These are phyloP conservation scores for Platycnemis pennipes DNA, from an alignment of 2,888 invertebrate species.

Conservation along the genomic window DNA sequence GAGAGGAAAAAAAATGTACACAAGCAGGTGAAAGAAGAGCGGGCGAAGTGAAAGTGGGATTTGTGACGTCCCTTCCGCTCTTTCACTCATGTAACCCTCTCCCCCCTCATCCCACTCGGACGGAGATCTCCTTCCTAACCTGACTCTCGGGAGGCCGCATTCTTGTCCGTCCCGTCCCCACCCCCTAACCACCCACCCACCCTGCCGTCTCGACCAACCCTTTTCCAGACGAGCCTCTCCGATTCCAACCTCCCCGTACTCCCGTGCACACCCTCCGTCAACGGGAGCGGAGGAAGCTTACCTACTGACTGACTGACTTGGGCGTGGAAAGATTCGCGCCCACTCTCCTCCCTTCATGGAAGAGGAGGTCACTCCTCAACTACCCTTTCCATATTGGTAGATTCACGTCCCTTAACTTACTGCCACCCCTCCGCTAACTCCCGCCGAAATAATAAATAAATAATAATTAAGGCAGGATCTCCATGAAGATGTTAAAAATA, in stretches of 20 bases:
- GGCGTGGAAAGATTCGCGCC: too few relatives aligned
- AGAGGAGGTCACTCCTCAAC: too few relatives aligned
- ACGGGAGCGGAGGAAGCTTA: too few relatives aligned
- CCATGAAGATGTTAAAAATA: too few relatives aligned
- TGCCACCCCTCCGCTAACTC: not conserved
- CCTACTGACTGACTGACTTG: too few relatives aligned
- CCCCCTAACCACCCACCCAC: not conserved
- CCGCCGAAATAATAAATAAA: too few relatives aligned
- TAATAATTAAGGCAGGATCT: too few relatives aligned
- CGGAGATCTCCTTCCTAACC: not conserved
- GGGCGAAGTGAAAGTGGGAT: constrained; percentile 11
- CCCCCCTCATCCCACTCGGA: not conserved
- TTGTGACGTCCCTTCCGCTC: constrained; percentile 3
- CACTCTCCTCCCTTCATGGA: too few relatives aligned
- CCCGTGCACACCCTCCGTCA: too few relatives aligned
- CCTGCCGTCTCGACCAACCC: not conserved
- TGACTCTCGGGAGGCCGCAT: not conserved
- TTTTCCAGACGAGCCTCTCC: not conserved
- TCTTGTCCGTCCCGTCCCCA: not conserved
- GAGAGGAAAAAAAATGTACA: not conserved
- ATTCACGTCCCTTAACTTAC: not conserved
- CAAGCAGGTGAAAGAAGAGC: not conserved
- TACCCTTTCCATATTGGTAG: not conserved
- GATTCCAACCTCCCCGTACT: too few relatives aligned
- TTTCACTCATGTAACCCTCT: constrained; percentile 8